These are phyloP conservation scores for Agonopterix subpropinquella DNA, from an alignment of 2,888 invertebrate species.

Conservation along the genomic window DNA sequence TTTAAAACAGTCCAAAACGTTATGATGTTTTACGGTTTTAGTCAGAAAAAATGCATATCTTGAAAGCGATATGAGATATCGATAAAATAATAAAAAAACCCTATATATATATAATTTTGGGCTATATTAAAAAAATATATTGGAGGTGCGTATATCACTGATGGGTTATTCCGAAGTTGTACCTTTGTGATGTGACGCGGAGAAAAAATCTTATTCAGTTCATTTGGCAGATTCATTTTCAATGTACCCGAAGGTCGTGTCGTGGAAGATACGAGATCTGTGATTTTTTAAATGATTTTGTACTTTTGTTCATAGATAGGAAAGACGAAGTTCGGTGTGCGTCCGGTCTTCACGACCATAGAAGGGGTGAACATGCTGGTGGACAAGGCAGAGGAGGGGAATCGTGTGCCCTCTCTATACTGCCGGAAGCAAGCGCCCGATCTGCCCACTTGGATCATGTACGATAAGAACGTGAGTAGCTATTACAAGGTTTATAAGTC, in stretches of 20 bases:
- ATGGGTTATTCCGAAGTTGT: too few relatives aligned
- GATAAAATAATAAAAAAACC: background rate
- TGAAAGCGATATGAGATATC: too few relatives aligned
- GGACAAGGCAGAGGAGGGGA: conserved; percentile 48
- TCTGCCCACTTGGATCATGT: conserved; percentile 90
- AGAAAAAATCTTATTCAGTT: too few relatives aligned
- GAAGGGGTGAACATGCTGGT: conserved; percentile 62
- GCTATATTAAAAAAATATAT: too few relatives aligned
- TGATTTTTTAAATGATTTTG: background rate
- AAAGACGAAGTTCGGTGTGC: conserved; percentile 55
- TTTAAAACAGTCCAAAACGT: too few relatives aligned
- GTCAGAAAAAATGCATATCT: too few relatives aligned
- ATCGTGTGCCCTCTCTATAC: conserved; percentile 79
- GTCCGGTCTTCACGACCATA: conserved; percentile 55
- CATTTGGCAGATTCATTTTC: too few relatives aligned
- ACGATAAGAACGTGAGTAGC: conserved; percentile 85
- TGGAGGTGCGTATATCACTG: too few relatives aligned
- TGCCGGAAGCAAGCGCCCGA: conserved; percentile 84
- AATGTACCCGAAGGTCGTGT: too few relatives aligned
- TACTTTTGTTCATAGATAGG: conserved; percentile 39
- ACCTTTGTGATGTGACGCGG: background rate
- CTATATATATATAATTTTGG: background rate
- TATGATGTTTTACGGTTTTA: too few relatives aligned
- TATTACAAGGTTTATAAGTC: background rate
- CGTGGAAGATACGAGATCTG: too few relatives aligned